A percentile compares a stretch with the other conserved stretches of the same genome.
These are phyloP conservation scores for Eurypyga helias DNA, from an alignment of 2,113 vertebrate genomes.

Conservation along the genomic window DNA sequence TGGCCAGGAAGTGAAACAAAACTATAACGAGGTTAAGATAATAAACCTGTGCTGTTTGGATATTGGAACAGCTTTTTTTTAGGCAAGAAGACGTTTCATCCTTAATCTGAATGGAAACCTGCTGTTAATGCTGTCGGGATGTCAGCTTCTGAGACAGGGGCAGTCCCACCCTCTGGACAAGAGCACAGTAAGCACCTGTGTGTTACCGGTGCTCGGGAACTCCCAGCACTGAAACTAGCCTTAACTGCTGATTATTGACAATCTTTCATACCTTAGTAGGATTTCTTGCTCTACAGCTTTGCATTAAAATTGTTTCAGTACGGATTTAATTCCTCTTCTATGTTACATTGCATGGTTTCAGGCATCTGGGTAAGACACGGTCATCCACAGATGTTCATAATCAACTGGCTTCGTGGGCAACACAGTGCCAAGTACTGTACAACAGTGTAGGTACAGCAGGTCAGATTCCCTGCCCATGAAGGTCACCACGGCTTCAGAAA, in stretches of 20 bases:
- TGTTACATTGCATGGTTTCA: neutral
- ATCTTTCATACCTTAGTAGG: neutral
- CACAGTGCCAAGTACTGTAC: neutral
- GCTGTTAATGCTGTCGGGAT: neutral
- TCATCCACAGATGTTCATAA: neutral
- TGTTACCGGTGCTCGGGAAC: neutral
- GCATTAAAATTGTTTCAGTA: neutral
- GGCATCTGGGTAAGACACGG: neutral
- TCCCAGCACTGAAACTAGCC: neutral
- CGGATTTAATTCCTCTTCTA: neutral
- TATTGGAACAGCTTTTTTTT: neutral
- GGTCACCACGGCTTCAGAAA: neutral
- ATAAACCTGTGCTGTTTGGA: neutral
- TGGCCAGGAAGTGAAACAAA: neutral
- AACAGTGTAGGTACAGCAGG: neutral
- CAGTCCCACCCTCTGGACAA: neutral
- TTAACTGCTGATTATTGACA: neutral
- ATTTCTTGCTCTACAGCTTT: neutral
- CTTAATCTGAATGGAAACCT: neutral
- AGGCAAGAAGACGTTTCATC: neutral
- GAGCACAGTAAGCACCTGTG: neutral
- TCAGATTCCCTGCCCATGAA: neutral
- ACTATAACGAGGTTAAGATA: neutral
- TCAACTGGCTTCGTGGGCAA: neutral
- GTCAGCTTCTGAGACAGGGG: neutral